Percentiles rank a stretch among this genome's conserved stretches.
phyloP scores from a whole-genome alignment of 2,113 vertebrate species.

The Lethenteron camtschaticum region DNA sequence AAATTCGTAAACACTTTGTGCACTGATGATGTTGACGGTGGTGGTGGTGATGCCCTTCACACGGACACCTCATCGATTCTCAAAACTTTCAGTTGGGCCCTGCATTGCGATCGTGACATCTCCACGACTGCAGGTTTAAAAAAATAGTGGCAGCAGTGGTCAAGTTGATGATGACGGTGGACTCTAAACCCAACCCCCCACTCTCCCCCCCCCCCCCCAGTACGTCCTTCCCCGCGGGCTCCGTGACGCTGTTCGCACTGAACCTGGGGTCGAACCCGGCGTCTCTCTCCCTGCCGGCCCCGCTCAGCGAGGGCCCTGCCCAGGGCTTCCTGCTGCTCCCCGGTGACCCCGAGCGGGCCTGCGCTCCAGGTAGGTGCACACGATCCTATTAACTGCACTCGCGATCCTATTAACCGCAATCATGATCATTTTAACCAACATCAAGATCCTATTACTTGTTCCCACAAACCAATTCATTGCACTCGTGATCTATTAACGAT shows the following conservation, averaged over 20 bases:
- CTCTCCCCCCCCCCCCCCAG: not conserved
- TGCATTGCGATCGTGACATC: not conserved
- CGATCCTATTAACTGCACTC: no score
- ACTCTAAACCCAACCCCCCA: not conserved
- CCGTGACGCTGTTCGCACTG: conserved; percentile 3
- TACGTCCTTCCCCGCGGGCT: not conserved
- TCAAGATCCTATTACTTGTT: no score
- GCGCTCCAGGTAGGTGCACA: not conserved
- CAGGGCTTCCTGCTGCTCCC: not conserved
- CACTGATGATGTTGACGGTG: no score
- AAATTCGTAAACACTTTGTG: no score
- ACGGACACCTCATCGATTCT: no score
- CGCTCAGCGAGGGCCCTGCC: not conserved
- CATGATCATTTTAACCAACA: no score
- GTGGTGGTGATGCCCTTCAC: no score
- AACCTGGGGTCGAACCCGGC: not conserved
- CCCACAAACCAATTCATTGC: no score
- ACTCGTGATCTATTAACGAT: no score
- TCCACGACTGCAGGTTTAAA: not conserved
- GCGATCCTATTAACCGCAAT: no score
- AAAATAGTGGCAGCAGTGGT: not conserved
- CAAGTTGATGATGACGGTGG: not conserved
- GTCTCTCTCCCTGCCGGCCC: not conserved
- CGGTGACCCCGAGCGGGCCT: not conserved
- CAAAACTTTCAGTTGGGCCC: not conserved